phyloP scores from a whole-genome alignment of 2,113 vertebrate species.

The Periophthalmus modestus region DNA sequence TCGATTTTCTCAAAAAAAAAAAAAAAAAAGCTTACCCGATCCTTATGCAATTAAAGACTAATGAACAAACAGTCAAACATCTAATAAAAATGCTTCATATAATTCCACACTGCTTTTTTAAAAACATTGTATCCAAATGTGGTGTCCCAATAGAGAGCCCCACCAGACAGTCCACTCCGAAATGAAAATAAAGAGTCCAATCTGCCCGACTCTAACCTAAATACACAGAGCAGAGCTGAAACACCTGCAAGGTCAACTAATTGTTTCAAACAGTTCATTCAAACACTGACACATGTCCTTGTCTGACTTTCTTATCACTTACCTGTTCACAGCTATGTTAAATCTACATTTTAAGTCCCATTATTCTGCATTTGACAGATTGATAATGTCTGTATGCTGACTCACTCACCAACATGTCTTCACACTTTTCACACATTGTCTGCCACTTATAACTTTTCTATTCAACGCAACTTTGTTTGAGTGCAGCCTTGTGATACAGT shows the following conservation, averaged over 20 bases:
- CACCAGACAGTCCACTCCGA: slow-evolving; percentile 64
- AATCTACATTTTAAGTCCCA: slow-evolving; percentile 20
- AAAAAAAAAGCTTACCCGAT: no score
- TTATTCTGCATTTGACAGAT: slow-evolving; percentile 34
- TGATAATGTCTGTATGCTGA: slow-evolving; percentile 35
- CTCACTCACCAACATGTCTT: slow-evolving; percentile 29
- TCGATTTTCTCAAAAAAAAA: no score
- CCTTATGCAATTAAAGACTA: no score
- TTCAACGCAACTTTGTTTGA: slow-evolving; percentile 13
- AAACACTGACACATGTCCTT: background rate
- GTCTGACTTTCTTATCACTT: background rate
- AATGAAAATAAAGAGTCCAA: slow-evolving; percentile 26
- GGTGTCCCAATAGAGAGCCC: slow-evolving; percentile 53
- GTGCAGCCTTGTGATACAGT: slow-evolving; percentile 14
- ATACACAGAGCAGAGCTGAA: background rate
- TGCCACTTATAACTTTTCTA: slow-evolving; percentile 24
- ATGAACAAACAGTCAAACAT: no score
- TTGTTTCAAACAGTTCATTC: background rate
- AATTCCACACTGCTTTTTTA: background rate
- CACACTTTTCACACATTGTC: slow-evolving; percentile 39
- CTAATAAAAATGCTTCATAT: background rate
- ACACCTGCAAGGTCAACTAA: background rate
- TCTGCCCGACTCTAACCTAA: background rate
- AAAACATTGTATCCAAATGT: background rate
- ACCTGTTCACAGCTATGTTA: slow-evolving; percentile 4